Conservation (phyloP, 2,113 vertebrate species). For the Entosphenus tridentatus region DNA sequence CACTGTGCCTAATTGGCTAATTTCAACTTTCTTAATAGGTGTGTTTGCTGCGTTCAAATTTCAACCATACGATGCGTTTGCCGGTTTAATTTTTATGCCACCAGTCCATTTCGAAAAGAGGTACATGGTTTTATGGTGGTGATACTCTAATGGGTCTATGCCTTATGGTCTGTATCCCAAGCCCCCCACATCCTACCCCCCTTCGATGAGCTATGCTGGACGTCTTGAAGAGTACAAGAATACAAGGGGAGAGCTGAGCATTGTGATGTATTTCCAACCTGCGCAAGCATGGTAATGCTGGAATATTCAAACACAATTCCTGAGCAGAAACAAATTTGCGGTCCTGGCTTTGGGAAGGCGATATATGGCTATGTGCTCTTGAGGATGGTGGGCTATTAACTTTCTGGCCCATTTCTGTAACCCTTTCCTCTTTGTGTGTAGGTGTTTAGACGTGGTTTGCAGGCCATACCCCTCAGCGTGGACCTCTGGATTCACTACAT, state of each 20-base stretch:
- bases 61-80: no score
- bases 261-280: constrained; percentile 64
- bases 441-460: constrained; percentile 85
- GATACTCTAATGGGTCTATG: constrained; percentile 48
- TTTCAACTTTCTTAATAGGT: no score
- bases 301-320: constrained; percentile 66
- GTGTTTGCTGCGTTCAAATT: no score
- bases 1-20: no score
- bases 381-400: no score
- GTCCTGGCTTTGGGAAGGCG: no score
- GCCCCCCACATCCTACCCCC: constrained; percentile 47
- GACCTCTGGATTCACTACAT: constrained; percentile 97
- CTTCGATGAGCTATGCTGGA: constrained; percentile 44
- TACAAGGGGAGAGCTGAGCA: constrained; percentile 61
- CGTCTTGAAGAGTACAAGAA: constrained; percentile 60
- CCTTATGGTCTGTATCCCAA: constrained; percentile 45
- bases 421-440: constrained; percentile 28
- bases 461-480: constrained; percentile 91
- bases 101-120: no score
- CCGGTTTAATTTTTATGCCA: no score
- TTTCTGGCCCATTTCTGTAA: not conserved
- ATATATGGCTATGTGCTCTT: no score
- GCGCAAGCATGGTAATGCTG: constrained; percentile 65
- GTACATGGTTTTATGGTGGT: no score
- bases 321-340: not conserved